These are phyloP conservation scores for Hybos culiciformis DNA, from an alignment of 2,888 invertebrate genomes.

Conservation along the genomic window DNA sequence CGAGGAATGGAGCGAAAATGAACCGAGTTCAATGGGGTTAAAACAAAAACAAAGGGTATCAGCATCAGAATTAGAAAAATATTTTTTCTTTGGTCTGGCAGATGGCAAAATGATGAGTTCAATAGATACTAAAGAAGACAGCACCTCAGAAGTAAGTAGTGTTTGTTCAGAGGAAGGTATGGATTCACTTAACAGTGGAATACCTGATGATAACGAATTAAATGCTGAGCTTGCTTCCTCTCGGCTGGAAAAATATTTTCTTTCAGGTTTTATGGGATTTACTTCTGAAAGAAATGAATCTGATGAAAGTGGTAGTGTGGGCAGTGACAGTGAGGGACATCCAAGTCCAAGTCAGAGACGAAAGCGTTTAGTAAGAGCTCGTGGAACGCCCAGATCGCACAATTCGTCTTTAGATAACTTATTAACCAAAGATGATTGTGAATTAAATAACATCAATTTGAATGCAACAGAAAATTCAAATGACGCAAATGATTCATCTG, in stretches of 20 bases:
- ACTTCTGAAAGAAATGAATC: conserved; percentile 47
- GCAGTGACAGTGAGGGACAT: conserved; percentile 78
- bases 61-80: conserved; percentile 77
- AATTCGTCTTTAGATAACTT: conserved; percentile 70
- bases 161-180: conserved; percentile 72
- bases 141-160: conserved; percentile 69
- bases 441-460: not conserved
- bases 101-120: conserved; percentile 45
- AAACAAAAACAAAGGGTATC: conserved; percentile 48
- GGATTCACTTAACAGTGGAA: conserved; percentile 49
- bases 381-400: conserved; percentile 71
- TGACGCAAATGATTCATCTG: conserved; percentile 47
- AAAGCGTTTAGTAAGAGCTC: conserved; percentile 64
- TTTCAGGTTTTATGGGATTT: conserved; percentile 74
- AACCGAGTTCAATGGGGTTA: conserved; percentile 37
- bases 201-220: conserved; percentile 41
- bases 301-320: conserved; percentile 72
- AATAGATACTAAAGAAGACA: conserved; percentile 30
- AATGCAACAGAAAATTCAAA: conserved; percentile 31
- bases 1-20: conserved; percentile 73
- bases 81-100: conserved; percentile 76
- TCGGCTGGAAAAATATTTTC: conserved; percentile 77
- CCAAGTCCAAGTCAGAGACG: conserved; percentile 77
- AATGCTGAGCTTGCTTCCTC: conserved; percentile 69
- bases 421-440: conserved; percentile 43